Evolutionary conservation across 23 tunicate species (phyloP), one percentile per base, ranked within the genome.

Genomic region (Ascidia mentula): DNA sequence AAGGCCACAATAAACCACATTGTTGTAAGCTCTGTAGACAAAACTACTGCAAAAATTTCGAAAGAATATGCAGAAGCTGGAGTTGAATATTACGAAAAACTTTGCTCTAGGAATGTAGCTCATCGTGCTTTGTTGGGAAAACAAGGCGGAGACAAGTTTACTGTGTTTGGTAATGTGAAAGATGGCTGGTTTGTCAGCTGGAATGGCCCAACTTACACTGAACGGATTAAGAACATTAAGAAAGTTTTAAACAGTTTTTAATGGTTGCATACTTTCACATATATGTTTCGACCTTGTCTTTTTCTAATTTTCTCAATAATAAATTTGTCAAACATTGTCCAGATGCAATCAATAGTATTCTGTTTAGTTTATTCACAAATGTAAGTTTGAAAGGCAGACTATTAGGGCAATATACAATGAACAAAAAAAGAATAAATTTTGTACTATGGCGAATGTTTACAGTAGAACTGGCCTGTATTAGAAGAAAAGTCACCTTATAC

Each of bases 31-130:
- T 74, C 80, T 22, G 83, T 81, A 61, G 98, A 88, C 60, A 38
- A 60, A 0, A 86, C 84, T 65, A 93, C 89, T 17, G 93, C 98
- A 42, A 83, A 37, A 4, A 69, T 93, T 17, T 93, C 98, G 15
- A 71, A 82, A 53, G 89, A 80, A 36, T 93, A 88, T 79, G 89
- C 98, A 40, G 31, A 20, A 17, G 98, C 93, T 53, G 98, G 87
- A 0, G 60, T 93, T 15, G 98, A 93, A 72, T 81, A 46, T 53
- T 93, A 85, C 59, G 69, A 72, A 18, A 93, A 93, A 31, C 36
- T 77, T 9, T 31, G 80, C 26, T 34, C 84, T 36, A 31, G 80
- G 15, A 88, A 88, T 39, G 45, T 72, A 39, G 93, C 98, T 18
- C 34, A 73, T 0, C 73, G 93, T 9, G 78, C 85, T 17, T 65